phyloP scores from a whole-genome alignment of 2,888 invertebrate species.

The Ramazzottius varieornatus region DNA sequence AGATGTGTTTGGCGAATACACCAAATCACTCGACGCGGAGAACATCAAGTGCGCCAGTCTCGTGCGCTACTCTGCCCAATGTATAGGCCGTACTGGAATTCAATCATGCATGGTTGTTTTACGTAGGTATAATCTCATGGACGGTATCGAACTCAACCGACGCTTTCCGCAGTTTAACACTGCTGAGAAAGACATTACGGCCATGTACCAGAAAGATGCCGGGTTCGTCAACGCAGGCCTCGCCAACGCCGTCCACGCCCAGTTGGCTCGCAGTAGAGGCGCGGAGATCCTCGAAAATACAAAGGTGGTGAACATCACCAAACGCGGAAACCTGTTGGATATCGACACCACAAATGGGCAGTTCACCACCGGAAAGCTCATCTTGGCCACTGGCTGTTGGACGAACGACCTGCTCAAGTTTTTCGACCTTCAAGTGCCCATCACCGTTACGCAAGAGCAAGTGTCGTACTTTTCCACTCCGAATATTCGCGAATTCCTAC shows the following conservation, averaged over 20 bases:
- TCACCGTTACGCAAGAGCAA: conserved; percentile 20
- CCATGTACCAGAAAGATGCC: conserved; percentile 17
- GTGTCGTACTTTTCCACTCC: conserved; percentile 19
- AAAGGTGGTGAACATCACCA: conserved; percentile 14
- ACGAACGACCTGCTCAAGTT: conserved; percentile 18
- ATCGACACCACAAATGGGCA: conserved; percentile 11
- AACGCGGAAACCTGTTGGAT: conserved; percentile 13
- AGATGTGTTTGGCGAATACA: conserved; percentile 13
- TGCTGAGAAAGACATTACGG: conserved; percentile 12
- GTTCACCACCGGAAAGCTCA: conserved; percentile 15
- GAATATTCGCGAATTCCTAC: conserved; percentile 16
- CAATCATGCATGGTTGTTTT: too few relatives aligned
- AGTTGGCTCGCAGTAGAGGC: conserved; percentile 17
- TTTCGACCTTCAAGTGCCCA: conserved; percentile 17
- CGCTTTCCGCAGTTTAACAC: conserved; percentile 13
- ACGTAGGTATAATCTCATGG: too few relatives aligned
- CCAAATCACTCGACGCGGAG: conserved; percentile 13
- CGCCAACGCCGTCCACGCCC: conserved; percentile 18
- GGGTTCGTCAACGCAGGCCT: conserved; percentile 20
- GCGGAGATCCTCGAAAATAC: conserved; percentile 17
- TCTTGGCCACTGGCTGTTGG: conserved; percentile 20
- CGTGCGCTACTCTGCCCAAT: too few relatives aligned
- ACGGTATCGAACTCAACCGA: conserved; percentile 6
- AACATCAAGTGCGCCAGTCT: too few relatives aligned
- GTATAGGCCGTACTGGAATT: too few relatives aligned